phyloP scores from a whole-genome alignment of 1,140 invertebrate species.

The Sesamia nonagrioides region DNA sequence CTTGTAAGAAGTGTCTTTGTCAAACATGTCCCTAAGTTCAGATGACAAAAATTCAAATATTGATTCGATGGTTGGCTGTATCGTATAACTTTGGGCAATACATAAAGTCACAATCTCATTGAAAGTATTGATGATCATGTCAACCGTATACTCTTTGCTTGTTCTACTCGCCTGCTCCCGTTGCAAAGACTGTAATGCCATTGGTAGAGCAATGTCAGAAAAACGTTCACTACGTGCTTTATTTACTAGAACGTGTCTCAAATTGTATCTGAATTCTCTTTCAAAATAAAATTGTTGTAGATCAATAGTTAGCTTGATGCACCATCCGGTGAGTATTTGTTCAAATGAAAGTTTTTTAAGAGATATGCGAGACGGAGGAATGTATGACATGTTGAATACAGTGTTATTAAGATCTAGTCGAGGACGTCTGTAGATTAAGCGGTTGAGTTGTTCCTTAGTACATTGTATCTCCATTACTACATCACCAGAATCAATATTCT shows the following conservation, averaged over 20 bases:
- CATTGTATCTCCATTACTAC: conserved; percentile 68
- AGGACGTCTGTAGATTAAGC: conserved; percentile 65
- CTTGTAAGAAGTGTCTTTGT: background rate
- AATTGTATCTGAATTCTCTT: conserved; percentile 60
- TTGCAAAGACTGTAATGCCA: too few species aligned
- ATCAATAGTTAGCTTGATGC: conserved; percentile 55
- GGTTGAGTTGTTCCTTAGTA: conserved; percentile 68
- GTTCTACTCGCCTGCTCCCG: background rate
- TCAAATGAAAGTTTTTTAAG: conserved; percentile 52
- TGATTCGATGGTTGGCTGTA: background rate
- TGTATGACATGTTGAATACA: conserved; percentile 65
- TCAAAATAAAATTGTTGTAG: conserved; percentile 44
- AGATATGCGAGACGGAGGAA: conserved; percentile 53
- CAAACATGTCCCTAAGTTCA: conserved; percentile 49
- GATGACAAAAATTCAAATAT: conserved; percentile 55
- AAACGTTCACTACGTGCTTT: background rate
- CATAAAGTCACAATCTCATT: too few species aligned
- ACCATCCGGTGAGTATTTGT: conserved; percentile 69
- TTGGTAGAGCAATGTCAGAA: too few species aligned
- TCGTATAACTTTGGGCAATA: background rate
- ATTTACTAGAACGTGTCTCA: conserved; percentile 67
- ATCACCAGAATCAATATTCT: conserved; percentile 15
- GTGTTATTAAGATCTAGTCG: conserved; percentile 52
- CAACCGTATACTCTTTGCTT: background rate
- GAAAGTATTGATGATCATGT: background rate